Base-by-base conservation (phyloP, 1,140 invertebrate species). In the Sycophila sp. region DNA sequence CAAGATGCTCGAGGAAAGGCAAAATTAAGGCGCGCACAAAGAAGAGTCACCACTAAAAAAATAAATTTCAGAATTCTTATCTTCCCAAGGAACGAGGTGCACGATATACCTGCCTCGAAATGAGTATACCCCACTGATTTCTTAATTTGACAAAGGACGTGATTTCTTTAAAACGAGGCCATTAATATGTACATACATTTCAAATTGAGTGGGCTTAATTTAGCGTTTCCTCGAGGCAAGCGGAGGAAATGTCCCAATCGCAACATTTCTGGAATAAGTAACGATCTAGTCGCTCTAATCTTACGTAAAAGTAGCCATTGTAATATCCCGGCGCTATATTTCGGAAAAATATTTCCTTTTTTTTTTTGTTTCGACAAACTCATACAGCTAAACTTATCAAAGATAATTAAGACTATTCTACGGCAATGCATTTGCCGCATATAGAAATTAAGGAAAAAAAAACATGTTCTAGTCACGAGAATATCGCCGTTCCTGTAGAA, bases 341-440 rank as follows among this genome's bases (percentile, higher is more conserved):
- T n/a, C n/a, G n/a, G n/a, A n/a, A n/a, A n/a, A n/a, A n/a, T n/a
- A n/a, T n/a, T n/a, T n/a, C n/a, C n/a, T n/a, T n/a, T n/a, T n/a
- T n/a, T n/a, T n/a, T n/a, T n/a, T n/a, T n/a, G n/a, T n/a, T n/a
- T 26, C 47, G 19, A 30, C 32, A 60, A 19, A 34, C 34, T 65
- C 59, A 53, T 69, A 65, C 71, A 73, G 64, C 66, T 69, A 73
- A 69, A 2, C 17, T 63, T 58, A 69, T 59, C 36, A 58, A 65
- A 65, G 38, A 71, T 51, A 71, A 36, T 64, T 71, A 56, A 58
- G 28, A 22, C 3, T 26, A 24, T 2, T 42, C 34, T 51, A 30
- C 17, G 2, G 19, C 6, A 34, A 30, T 24, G 7, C 24, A 4
- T 5, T 19, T 17, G 28, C 28, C 6, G 6, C n/a, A 4, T 22